A percentile compares a stretch with the other conserved stretches of the same genome.
These are phyloP conservation scores for Toxotes jaculatrix DNA, from an alignment of 2,113 vertebrate genomes.

Conservation along the genomic window DNA sequence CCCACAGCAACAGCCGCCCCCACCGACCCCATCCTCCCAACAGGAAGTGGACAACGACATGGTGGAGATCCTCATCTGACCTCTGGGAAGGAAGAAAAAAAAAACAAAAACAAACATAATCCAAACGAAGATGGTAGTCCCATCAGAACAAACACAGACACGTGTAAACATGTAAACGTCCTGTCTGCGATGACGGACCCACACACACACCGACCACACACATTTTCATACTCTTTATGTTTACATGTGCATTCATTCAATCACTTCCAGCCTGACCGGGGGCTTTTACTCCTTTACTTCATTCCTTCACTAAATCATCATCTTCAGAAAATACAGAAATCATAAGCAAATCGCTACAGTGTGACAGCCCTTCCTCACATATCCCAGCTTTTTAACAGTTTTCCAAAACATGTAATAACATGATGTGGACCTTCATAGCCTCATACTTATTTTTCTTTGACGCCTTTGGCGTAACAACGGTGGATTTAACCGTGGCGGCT, in stretches of 20 bases:
- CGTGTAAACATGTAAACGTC: neutral
- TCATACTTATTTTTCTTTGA: neutral
- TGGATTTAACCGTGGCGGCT: neutral
- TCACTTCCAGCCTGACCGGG: neutral
- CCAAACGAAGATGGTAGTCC: neutral
- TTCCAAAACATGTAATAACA: neutral
- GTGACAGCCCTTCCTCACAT: neutral
- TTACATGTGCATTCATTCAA: constrained; percentile 13
- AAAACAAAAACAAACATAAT: neutral
- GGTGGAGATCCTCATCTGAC: constrained; percentile 87
- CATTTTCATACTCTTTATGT: neutral
- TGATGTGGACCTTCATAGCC: constrained; percentile 12
- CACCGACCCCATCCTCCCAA: constrained; percentile 48
- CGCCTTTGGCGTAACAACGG: neutral
- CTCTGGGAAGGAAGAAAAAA: neutral
- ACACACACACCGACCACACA: constrained; percentile 13
- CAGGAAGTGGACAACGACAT: constrained; percentile 84
- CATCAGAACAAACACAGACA: neutral
- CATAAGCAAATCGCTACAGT: neutral
- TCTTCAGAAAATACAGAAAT: neutral
- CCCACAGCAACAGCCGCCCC: constrained; percentile 47
- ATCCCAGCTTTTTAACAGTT: neutral
- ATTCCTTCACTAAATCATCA: neutral
- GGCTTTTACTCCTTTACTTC: neutral
- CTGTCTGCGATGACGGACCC: neutral